A percentile compares a stretch with the other conserved stretches of the same genome.
These are phyloP conservation scores for Reticulitermes lucifugus DNA, from an alignment of 2,888 invertebrate genomes.

Conservation along the genomic window DNA sequence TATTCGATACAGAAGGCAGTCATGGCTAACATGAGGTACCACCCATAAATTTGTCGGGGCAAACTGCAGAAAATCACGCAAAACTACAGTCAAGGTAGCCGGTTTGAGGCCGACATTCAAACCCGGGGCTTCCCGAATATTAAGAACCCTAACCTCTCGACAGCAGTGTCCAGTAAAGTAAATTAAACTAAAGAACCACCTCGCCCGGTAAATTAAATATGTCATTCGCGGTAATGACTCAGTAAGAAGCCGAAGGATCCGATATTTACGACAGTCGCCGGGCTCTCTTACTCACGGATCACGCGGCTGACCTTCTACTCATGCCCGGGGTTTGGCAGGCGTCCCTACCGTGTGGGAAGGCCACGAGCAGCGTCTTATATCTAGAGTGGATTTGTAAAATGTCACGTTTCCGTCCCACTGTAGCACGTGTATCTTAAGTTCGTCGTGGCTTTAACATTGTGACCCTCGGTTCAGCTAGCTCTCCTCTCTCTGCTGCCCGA, in stretches of 20 bases:
- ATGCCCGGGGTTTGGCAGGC: constrained; percentile 14
- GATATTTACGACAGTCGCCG: not conserved
- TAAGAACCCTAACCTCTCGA: no score
- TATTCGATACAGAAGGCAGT: no score
- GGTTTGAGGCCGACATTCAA: no score
- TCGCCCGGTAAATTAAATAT: not conserved
- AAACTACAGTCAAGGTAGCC: no score
- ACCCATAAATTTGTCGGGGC: no score
- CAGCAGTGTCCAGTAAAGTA: no score
- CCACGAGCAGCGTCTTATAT: not conserved
- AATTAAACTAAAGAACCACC: no score
- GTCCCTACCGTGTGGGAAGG: not conserved
- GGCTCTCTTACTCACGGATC: not conserved
- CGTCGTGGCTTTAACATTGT: not conserved
- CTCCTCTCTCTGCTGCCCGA: not conserved
- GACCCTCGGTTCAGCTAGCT: not conserved
- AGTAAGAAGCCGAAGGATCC: not conserved
- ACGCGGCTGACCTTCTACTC: not conserved
- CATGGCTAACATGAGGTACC: no score
- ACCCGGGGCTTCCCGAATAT: no score
- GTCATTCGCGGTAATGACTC: not conserved
- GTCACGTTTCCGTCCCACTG: not conserved
- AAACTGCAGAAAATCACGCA: no score
- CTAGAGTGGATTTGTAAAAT: not conserved
- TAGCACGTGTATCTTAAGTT: constrained; percentile 23